Evolutionary conservation across 37 sponge, comb jelly and placozoan genomes (phyloP), one percentile per base, ranked within the genome.

Genomic region (Mnemiopsis leidyi): DNA sequence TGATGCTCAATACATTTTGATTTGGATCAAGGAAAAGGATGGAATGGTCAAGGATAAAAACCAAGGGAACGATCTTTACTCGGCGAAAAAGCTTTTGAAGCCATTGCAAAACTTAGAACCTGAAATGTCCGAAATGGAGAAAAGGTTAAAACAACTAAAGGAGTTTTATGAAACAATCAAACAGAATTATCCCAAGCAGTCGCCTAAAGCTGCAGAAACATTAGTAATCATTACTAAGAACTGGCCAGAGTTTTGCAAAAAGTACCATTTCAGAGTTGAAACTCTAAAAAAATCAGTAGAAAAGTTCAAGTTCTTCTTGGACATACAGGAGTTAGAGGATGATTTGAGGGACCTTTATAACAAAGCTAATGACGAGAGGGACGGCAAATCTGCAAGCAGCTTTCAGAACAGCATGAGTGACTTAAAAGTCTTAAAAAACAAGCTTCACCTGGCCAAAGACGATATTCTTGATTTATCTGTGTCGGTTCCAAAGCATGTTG

Each of bases 21-120:
- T 71, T 2, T 71, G 75, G 75, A 71, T 71, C 75, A n/a, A 28
- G 75, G 75, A 71, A 28, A 71, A 71, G 30, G 75, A 71, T 5
- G 30, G 30, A 5, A 29, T 71, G 30, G 75, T 71, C 5, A n/a
- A 28, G 25, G 75, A 71, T 28, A 71, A n/a, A 5, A n/a, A 71
- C 75, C n/a, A 23, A n/a, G 75, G 75, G 25, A 28, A 18, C n/a
- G 30, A n/a, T 28, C 75, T 71, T 18, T 25, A 71, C n/a, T 29
- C 75, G 3, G 7, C 75, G 20, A 28, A 71, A 28, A 71, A 71
- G 20, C 75, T 71, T 5, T 25, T 29, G 7, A 71, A 71, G n/a
- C 30, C 30, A 7, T 13, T 71, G 20, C n/a, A 71, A 25, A 28
- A 71, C 75, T 28, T 71, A 29, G 75, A 29, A 71, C 75, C 7